These are phyloP conservation scores for Larimichthys polyactis DNA, from an alignment of 2,113 vertebrate species.

Conservation along the genomic window DNA sequence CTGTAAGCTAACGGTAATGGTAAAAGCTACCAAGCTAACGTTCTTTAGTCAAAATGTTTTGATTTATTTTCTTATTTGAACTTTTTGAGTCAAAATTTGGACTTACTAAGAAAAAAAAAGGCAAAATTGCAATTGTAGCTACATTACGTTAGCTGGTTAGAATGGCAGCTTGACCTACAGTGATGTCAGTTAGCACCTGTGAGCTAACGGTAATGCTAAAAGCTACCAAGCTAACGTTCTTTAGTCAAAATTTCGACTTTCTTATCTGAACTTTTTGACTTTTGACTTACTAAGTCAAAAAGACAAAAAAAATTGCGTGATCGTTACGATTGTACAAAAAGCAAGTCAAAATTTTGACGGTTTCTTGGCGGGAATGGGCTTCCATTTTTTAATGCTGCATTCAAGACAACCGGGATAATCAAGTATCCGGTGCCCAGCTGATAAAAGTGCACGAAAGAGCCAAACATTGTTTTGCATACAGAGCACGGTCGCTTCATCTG, in stretches of 20 bases:
- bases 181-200: no score
- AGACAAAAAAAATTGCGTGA: no score
- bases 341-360: background rate
- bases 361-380: background rate
- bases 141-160: background rate
- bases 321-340: background rate
- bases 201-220: no score
- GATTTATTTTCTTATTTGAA: background rate
- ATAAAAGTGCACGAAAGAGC: background rate
- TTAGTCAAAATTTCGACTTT: background rate
- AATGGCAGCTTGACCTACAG: no score
- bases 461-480: background rate
- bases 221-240: no score
- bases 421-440: background rate
- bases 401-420: constrained; percentile 13
- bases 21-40: no score
- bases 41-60: background rate
- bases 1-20: no score
- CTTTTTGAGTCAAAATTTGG: background rate
- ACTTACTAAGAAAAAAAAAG: background rate
- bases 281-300: no score
- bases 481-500: background rate
- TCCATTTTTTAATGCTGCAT: background rate
- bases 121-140: no score
- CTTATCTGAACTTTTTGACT: no score